Base-by-base conservation (phyloP, 2,113 vertebrate genomes). In the Takifugu flavidus region DNA sequence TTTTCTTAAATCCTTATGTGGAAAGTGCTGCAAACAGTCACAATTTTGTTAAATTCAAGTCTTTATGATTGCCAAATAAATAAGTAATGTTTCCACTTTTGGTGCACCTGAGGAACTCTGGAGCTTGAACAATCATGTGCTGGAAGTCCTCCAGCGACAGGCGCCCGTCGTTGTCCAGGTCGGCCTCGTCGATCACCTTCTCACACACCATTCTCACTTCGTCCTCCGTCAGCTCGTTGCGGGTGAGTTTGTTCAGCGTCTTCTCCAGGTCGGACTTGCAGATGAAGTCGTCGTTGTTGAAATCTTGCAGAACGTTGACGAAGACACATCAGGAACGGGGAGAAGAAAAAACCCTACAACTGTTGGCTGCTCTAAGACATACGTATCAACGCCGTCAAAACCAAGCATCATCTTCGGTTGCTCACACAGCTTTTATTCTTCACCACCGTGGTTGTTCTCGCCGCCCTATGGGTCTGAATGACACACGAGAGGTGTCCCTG, bases 71-170 rank as follows among this genome's bases (percentile, higher is more conserved):
- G 45, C 45, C 5, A 43, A 46, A 46, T n/a, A 6, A 15, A 2
- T 4, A 53, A 53, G 14, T 6, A 13, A 15, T 10, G 6, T 12
- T 13, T 7, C 13, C 10, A 13, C 34, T 25, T 10, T 4, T 15
- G 29, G 13, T 25, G 53, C 11, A 97, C 96, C 96, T 99, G 90
- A 98, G 95, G 85, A 99, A 99, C 62, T 99, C 96, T 0, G 97
- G 97, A 0, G 97, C 94, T 65, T 93, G 84, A 50, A 92, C 15
- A 0, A 99, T 98, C 95, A 98, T 97, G 39, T 92, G 94, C 88
- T 95, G 95, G 61, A 99, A 99, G 81, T 98, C 97, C 66, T 97
- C 94, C 53, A 98, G 72, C 1, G 96, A 98, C 34, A 99, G 89
- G 1, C 94, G 94, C 13, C 97, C 94, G 0, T 98, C 95, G 0